phyloP scores from a whole-genome alignment of 2,113 vertebrate genomes.

The Rana temporaria region DNA sequence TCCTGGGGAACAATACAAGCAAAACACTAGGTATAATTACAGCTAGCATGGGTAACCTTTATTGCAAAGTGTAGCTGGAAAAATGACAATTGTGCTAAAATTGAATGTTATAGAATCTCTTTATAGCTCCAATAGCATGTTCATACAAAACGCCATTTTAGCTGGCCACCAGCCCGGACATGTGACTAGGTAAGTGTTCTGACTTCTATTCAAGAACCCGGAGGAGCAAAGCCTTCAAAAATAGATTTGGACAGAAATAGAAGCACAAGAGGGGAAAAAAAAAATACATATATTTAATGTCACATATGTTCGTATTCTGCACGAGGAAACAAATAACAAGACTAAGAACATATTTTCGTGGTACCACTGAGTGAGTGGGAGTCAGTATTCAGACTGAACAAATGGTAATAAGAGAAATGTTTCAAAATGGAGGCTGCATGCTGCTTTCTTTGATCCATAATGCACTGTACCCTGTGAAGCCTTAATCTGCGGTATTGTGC shows the following conservation, averaged over 20 bases:
- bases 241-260: conserved; percentile 52
- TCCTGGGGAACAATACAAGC: not conserved
- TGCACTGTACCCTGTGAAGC: conserved; percentile 52
- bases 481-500: conserved; percentile 55
- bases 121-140: conserved; percentile 15
- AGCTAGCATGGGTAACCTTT: conserved; percentile 24
- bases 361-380: conserved; percentile 53
- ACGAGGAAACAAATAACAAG: conserved; percentile 39
- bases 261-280: conserved; percentile 15
- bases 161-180: conserved; percentile 19
- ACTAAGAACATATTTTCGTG: conserved; percentile 47
- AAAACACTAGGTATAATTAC: conserved; percentile 14
- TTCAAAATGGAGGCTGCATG: conserved; percentile 54
- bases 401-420: conserved; percentile 50
- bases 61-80: not conserved
- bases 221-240: conserved; percentile 43
- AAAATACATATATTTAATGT: conserved; percentile 44
- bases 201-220: conserved; percentile 26
- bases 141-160: conserved; percentile 12
- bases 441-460: conserved; percentile 57
- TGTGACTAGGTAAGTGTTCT: conserved; percentile 19
- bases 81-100: conserved; percentile 6
- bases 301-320: conserved; percentile 26
- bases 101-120: conserved; percentile 36
- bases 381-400: conserved; percentile 52